Evolutionary conservation across 2,888 invertebrate genomes (phyloP).

Genomic region (Apamea monoglypha): DNA sequence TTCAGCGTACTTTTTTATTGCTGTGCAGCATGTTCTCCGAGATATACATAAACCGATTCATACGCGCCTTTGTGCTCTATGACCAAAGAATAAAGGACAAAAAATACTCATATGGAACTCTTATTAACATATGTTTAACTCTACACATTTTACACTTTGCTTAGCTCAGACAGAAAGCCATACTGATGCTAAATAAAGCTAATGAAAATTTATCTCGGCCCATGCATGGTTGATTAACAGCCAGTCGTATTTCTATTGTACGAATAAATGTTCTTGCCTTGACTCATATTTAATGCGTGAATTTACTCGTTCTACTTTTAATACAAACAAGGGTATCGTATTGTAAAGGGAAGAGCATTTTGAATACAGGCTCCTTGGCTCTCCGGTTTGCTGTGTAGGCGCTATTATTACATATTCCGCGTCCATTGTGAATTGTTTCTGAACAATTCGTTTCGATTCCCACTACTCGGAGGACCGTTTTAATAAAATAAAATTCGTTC

Average conservation of each 20-base stretch:
- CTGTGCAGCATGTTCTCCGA: slow-evolving; percentile 35
- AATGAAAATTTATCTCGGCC: slow-evolving; percentile 56
- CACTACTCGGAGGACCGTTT: slow-evolving; percentile 57
- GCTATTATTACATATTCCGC: slow-evolving; percentile 76
- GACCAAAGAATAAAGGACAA: slow-evolving; percentile 14
- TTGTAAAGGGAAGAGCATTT: slow-evolving; percentile 69
- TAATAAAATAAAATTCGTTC: slow-evolving; percentile 59
- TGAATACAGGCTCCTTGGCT: slow-evolving; percentile 70
- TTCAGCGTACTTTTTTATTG: slow-evolving; percentile 49
- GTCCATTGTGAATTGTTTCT: slow-evolving; percentile 77
- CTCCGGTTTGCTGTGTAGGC: slow-evolving; percentile 69
- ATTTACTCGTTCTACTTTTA: slow-evolving; percentile 75
- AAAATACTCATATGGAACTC: slow-evolving; percentile 11
- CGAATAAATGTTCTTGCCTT: slow-evolving; percentile 52
- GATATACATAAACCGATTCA: slow-evolving; percentile 16
- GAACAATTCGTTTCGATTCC: slow-evolving; percentile 75
- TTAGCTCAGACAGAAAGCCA: slow-evolving; percentile 27
- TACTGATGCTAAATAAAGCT: slow-evolving; percentile 43
- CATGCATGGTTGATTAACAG: slow-evolving; percentile 54
- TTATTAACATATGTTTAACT: slow-evolving; percentile 41
- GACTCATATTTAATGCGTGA: slow-evolving; percentile 69
- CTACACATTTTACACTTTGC: slow-evolving; percentile 25
- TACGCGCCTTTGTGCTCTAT: slow-evolving; percentile 15
- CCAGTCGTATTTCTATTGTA: slow-evolving; percentile 60
- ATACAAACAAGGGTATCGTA: slow-evolving; percentile 75